A percentile compares a stretch with the other conserved stretches of the same genome.
phyloP scores from a whole-genome alignment of 2,113 vertebrate species.

The Hypomesus transpacificus region DNA sequence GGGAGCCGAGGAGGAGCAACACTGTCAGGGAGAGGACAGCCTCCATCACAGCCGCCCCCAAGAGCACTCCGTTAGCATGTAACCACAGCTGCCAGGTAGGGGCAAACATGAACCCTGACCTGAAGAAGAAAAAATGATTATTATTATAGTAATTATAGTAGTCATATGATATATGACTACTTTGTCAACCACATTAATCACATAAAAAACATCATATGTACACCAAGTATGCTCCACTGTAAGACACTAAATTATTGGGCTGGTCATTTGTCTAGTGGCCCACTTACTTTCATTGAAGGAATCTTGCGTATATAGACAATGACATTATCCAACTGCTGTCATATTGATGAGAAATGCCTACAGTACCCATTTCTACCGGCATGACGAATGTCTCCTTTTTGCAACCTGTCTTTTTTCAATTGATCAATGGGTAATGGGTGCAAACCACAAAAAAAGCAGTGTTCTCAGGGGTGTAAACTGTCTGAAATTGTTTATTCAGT shows the following conservation, averaged over 20 bases:
- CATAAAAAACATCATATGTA: no score
- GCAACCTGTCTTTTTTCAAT: not conserved
- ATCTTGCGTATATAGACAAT: no score
- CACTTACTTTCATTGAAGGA: no score
- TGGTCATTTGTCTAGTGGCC: no score
- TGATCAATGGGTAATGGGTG: no score
- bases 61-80: constrained; percentile 72
- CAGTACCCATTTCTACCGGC: not conserved
- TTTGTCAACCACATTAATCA: not conserved
- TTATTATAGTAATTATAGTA: not conserved
- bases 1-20: constrained; percentile 81
- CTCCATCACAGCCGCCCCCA: constrained; percentile 72
- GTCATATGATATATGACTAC: not conserved
- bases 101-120: constrained; percentile 82
- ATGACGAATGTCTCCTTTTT: not conserved
- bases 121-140: constrained; percentile 43
- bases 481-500: no score
- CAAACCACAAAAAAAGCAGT: no score
- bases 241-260: not conserved
- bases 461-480: no score
- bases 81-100: constrained; percentile 80
- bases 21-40: constrained; percentile 70
- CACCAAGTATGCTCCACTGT: not conserved
- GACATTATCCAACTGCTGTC: no score
- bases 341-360: not conserved